Percentiles rank a stretch among this genome's conserved stretches.
Conservation (phyloP, 2,113 vertebrate species). For the Albula glossodonta region DNA sequence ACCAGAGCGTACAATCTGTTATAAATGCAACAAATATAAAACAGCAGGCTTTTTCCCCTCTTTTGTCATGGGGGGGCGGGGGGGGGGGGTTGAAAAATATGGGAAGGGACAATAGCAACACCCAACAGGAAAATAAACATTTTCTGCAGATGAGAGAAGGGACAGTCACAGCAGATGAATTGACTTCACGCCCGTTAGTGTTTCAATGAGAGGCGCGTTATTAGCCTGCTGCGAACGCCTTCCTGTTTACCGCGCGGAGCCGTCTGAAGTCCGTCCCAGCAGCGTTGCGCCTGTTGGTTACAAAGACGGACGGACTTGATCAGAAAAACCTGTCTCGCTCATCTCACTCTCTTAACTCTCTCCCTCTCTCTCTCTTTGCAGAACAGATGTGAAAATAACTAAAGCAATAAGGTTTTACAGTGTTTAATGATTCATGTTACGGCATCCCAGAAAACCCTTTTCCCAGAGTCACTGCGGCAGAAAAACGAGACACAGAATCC, state of each 20-base stretch:
- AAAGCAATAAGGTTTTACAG: conserved; percentile 25
- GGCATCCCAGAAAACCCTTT: conserved; percentile 17
- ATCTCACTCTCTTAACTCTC: neutral
- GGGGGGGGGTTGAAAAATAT: conserved; percentile 18
- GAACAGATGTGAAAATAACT: conserved; percentile 32
- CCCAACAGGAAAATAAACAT: conserved; percentile 35
- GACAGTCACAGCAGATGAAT: conserved; percentile 27
- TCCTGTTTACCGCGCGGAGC: conserved; percentile 45
- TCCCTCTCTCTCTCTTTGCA: conserved; percentile 1
- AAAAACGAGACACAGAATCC: conserved; percentile 20
- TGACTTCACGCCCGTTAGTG: neutral
- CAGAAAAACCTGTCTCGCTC: conserved; percentile 36
- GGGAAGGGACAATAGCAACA: conserved; percentile 31
- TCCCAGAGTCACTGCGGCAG: conserved; percentile 15
- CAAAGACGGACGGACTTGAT: conserved; percentile 58
- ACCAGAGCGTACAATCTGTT: conserved; percentile 17
- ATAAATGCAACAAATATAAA: conserved; percentile 31
- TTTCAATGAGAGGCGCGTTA: conserved; percentile 42
- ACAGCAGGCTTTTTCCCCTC: conserved; percentile 14
- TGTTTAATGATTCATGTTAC: conserved; percentile 29
- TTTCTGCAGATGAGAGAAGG: conserved; percentile 17
- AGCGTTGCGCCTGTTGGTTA: conserved; percentile 54
- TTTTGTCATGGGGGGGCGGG: conserved; percentile 22
- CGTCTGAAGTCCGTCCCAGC: conserved; percentile 54
- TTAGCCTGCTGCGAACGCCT: conserved; percentile 38